Evolutionary conservation across 2,888 invertebrate genomes (phyloP).

Genomic region (Exocentrus adspersus): DNA sequence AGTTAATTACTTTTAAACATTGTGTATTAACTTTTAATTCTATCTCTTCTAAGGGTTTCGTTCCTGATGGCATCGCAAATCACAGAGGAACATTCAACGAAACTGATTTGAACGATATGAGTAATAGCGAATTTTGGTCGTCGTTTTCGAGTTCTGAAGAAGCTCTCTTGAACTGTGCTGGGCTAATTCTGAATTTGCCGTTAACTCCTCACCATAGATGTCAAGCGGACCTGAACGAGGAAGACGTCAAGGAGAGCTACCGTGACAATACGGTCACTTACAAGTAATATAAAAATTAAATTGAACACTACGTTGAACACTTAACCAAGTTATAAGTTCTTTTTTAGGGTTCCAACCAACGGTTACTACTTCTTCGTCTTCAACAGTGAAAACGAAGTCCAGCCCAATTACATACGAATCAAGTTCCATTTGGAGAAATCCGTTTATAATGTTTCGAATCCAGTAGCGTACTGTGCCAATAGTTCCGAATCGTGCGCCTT

Average conservation of each 20-base stretch:
- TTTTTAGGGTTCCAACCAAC: slow-evolving; percentile 73
- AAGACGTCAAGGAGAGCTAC: slow-evolving; percentile 66
- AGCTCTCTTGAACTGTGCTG: slow-evolving; percentile 77
- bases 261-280: slow-evolving; percentile 74
- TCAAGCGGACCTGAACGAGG: slow-evolving; percentile 57
- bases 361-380: slow-evolving; percentile 87
- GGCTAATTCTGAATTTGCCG: slow-evolving; percentile 77
- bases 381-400: slow-evolving; percentile 82
- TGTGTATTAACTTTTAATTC: too few species aligned
- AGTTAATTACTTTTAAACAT: too few species aligned
- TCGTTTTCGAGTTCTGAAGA: slow-evolving; percentile 85
- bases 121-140: slow-evolving; percentile 83
- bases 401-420: slow-evolving; percentile 75
- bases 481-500: slow-evolving; percentile 72
- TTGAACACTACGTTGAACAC: too few species aligned
- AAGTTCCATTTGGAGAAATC: slow-evolving; percentile 77
- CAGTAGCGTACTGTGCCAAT: slow-evolving; percentile 72
- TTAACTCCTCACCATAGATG: slow-evolving; percentile 73
- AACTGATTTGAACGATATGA: slow-evolving; percentile 74
- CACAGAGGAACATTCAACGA: slow-evolving; percentile 73
- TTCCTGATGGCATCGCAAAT: slow-evolving; percentile 73
- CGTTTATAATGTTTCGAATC: slow-evolving; percentile 73
- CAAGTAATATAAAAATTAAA: slow-evolving; percentile 63
- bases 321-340: background rate
- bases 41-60: slow-evolving; percentile 67